A percentile compares a stretch with the other conserved stretches of the same genome.
Evolutionary conservation across 2,797 vertebrate genomes (phyloP).

Genomic region (Gymnoscopelus braueri): DNA sequence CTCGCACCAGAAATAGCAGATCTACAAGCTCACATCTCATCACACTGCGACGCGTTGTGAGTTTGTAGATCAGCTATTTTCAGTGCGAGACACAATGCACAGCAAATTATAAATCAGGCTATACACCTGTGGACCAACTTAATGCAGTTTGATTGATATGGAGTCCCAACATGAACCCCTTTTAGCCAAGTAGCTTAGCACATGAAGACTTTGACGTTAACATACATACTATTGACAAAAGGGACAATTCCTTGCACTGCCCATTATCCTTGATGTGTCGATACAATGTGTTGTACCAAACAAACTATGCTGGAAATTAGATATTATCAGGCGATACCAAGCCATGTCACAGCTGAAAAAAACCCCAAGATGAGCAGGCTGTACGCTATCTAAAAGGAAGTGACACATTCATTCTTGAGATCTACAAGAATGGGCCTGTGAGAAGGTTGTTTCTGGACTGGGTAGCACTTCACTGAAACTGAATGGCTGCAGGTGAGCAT

Average conservation of each 20-base stretch:
- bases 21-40: too few relatives aligned
- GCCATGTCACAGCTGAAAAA: not conserved
- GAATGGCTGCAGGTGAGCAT: slow-evolving; percentile 7
- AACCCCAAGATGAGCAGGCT: not conserved
- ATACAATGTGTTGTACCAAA: not conserved
- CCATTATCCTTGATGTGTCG: not conserved
- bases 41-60: too few relatives aligned
- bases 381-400: not conserved
- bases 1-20: too few relatives aligned
- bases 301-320: not conserved
- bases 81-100: too few relatives aligned
- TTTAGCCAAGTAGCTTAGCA: too few relatives aligned
- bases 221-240: not conserved
- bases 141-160: too few relatives aligned
- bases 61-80: too few relatives aligned
- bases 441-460: slow-evolving; percentile 11
- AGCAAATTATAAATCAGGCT: not conserved
- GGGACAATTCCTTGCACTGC: not conserved
- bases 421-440: slow-evolving; percentile 12
- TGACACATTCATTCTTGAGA: slow-evolving; percentile 1
- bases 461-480: slow-evolving; percentile 21
- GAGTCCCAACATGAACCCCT: too few relatives aligned
- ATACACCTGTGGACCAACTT: not conserved
- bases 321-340: not conserved
- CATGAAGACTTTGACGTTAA: not conserved